Percentiles rank a stretch among this genome's conserved stretches.
phyloP scores from a whole-genome alignment of 2,888 invertebrate species.

The Diploptera punctata region DNA sequence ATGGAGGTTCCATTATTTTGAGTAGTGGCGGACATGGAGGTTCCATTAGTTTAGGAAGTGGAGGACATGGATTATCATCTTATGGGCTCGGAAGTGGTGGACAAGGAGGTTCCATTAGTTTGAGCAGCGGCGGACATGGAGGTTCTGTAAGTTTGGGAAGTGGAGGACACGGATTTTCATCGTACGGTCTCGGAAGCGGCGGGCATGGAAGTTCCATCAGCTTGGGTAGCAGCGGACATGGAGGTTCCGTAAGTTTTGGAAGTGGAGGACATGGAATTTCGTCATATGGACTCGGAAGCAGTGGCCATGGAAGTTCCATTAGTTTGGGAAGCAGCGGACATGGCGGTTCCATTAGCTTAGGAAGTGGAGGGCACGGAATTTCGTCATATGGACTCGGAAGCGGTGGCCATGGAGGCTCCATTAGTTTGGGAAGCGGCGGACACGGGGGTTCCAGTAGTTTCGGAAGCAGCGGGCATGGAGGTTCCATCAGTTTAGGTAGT shows the following conservation, averaged over 20 bases:
- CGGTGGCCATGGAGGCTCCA: neutral
- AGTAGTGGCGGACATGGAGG: neutral
- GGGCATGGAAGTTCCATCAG: conserved; percentile 43
- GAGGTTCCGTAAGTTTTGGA: neutral
- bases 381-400: too few relatives aligned
- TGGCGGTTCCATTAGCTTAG: neutral
- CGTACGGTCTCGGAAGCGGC: too few relatives aligned
- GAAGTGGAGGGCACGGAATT: too few relatives aligned
- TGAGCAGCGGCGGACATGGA: neutral
- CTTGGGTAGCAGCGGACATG: conserved; percentile 45
- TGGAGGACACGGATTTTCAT: too few relatives aligned
- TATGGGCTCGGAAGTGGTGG: too few relatives aligned
- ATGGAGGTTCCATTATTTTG: too few relatives aligned
- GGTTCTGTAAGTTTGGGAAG: conserved; percentile 51
- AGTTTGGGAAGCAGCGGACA: neutral
- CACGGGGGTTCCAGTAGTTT: neutral
- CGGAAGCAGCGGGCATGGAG: too few relatives aligned
- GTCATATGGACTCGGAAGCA: neutral
- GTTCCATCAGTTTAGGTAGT: too few relatives aligned
- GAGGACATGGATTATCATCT: too few relatives aligned
- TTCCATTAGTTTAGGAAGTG: conserved; percentile 52
- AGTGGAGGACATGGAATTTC: neutral
- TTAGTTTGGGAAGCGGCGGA: too few relatives aligned
- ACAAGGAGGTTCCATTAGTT: too few relatives aligned
- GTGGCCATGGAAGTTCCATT: neutral